Conservation (phyloP, 2,113 vertebrate species). For the Manacus vitellinus region DNA sequence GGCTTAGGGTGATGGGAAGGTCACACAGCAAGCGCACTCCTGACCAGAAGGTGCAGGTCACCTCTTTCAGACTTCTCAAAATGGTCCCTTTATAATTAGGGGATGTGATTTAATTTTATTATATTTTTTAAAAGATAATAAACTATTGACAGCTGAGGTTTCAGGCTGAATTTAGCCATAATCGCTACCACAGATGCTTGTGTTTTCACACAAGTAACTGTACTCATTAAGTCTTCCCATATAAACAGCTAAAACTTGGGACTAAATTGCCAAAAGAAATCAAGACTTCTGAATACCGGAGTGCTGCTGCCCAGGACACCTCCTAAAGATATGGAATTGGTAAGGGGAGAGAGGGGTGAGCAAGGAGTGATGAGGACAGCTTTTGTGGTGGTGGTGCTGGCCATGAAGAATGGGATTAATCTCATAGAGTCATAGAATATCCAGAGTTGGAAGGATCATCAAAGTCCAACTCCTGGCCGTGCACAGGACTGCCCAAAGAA, state of each 20-base stretch:
- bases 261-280: constrained; percentile 35
- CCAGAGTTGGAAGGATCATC: neutral
- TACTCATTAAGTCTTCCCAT: constrained; percentile 27
- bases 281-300: neutral
- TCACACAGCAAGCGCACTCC: neutral
- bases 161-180: constrained; percentile 45
- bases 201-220: constrained; percentile 50
- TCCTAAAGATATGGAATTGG: neutral
- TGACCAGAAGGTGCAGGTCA: neutral
- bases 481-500: too few species aligned
- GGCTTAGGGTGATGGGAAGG: neutral
- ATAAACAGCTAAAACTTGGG: constrained; percentile 46
- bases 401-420: neutral
- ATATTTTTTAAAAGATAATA: neutral
- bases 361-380: neutral
- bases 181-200: constrained; percentile 23
- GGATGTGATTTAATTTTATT: neutral
- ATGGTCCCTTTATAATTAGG: neutral
- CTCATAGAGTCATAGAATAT: neutral
- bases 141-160: constrained; percentile 46
- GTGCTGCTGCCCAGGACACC: neutral
- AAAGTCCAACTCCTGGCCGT: neutral
- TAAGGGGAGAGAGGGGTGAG: neutral
- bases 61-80: constrained; percentile 2
- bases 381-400: constrained; percentile 6